Percentiles rank a stretch among this genome's conserved stretches.
These are phyloP conservation scores for Netelia melanura DNA, from an alignment of 2,888 invertebrate genomes.

Conservation along the genomic window DNA sequence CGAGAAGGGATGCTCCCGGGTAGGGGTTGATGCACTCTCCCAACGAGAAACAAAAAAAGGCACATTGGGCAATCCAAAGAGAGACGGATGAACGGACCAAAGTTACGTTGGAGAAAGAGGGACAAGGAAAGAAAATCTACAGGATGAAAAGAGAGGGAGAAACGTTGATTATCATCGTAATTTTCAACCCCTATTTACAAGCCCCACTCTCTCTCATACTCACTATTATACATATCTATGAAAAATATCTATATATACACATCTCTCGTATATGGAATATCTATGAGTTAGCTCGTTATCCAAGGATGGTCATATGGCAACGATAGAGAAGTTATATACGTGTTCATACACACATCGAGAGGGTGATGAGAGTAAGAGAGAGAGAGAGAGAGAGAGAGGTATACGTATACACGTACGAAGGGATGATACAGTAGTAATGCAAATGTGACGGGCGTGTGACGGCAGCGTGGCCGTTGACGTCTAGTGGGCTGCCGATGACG, in stretches of 20 bases:
- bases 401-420: constrained; percentile 1
- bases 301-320: constrained; percentile 45
- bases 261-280: constrained; percentile 13
- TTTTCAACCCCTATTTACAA: constrained; percentile 44
- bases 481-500: constrained; percentile 83
- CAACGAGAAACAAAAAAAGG: constrained; percentile 7
- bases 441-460: constrained; percentile 81
- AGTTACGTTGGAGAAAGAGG: neutral
- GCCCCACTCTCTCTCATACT: neutral
- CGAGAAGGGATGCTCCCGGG: too few species aligned
- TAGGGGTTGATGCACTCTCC: constrained; percentile 49
- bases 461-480: constrained; percentile 82
- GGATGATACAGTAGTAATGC: constrained; percentile 74
- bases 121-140: neutral
- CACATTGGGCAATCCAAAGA: too few species aligned
- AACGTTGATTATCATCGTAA: constrained; percentile 60
- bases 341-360: neutral
- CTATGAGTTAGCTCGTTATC: constrained; percentile 53
- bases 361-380: neutral
- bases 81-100: too few species aligned
- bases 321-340: constrained; percentile 36
- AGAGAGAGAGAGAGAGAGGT: neutral
- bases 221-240: constrained; percentile 21
- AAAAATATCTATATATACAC: constrained; percentile 16
- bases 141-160: constrained; percentile 16